A percentile compares a stretch with the other conserved stretches of the same genome.
These are phyloP conservation scores for Drosophila bipectinata DNA, from an alignment of 1,140 invertebrate species.

Conservation along the genomic window DNA sequence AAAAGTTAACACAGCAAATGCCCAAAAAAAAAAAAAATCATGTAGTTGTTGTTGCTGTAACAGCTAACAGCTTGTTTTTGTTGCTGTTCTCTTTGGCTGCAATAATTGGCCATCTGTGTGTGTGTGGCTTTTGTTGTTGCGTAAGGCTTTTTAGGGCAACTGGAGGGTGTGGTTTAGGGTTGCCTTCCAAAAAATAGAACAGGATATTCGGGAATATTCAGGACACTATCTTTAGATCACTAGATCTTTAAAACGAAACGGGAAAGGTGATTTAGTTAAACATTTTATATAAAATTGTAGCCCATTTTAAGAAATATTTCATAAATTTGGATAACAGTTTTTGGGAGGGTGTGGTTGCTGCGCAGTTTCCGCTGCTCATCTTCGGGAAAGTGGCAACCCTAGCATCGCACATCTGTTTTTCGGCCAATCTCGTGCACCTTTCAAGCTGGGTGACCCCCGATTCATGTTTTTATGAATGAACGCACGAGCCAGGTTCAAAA, in stretches of 20 bases:
- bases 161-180: slow-evolving; percentile 76
- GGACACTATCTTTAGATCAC: too few species aligned
- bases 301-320: neutral
- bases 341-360: slow-evolving; percentile 57
- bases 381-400: slow-evolving; percentile 15
- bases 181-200: slow-evolving; percentile 1
- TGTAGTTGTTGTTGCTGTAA: slow-evolving; percentile 7
- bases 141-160: slow-evolving; percentile 80
- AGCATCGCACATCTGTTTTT: slow-evolving; percentile 40
- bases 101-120: slow-evolving; percentile 60
- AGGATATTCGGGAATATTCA: neutral
- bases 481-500: slow-evolving; percentile 27
- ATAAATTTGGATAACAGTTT: neutral
- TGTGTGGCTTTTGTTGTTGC: slow-evolving; percentile 67
- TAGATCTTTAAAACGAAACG: too few species aligned
- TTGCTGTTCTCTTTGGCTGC: slow-evolving; percentile 31
- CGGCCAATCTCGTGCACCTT: slow-evolving; percentile 33
- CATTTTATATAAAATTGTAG: neutral
- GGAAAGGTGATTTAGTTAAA: neutral
- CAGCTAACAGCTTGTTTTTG: slow-evolving; percentile 8
- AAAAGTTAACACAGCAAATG: slow-evolving; percentile 35
- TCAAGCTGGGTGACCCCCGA: slow-evolving; percentile 23
- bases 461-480: slow-evolving; percentile 75
- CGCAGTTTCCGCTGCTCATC: slow-evolving; percentile 30
- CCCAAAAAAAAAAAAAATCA: slow-evolving; percentile 15